Conservation (phyloP, 2,797 vertebrate species). For the Pangasius krempfi region DNA sequence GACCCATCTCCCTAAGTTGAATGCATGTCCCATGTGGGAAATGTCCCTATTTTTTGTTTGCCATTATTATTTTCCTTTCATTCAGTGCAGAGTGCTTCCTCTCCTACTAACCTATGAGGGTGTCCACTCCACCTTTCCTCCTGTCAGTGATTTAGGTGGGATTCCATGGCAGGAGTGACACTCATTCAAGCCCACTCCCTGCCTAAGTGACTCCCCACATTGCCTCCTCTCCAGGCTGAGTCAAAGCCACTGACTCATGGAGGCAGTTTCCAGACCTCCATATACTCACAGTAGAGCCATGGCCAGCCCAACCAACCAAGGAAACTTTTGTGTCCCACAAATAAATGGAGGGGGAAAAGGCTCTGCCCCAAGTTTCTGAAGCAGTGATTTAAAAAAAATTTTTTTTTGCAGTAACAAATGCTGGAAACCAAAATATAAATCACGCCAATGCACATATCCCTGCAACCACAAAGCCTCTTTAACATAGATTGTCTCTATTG, state of each 20-base stretch:
- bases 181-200: slow-evolving; percentile 44
- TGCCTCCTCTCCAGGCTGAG: slow-evolving; percentile 41
- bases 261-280: slow-evolving; percentile 40
- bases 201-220: slow-evolving; percentile 39
- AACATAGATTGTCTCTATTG: slow-evolving; percentile 26
- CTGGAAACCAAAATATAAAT: slow-evolving; percentile 30
- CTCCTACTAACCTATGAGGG: slow-evolving; percentile 57
- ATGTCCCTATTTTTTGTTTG: neutral
- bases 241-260: slow-evolving; percentile 50
- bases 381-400: neutral
- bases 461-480: slow-evolving; percentile 22
- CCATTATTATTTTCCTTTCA: neutral
- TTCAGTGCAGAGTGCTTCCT: neutral
- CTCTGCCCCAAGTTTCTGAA: slow-evolving; percentile 18
- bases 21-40: neutral
- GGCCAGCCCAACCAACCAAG: slow-evolving; percentile 23
- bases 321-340: slow-evolving; percentile 23
- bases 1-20: neutral
- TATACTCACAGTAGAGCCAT: slow-evolving; percentile 32
- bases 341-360: slow-evolving; percentile 18
- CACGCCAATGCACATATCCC: slow-evolving; percentile 12
- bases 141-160: slow-evolving; percentile 53
- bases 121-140: slow-evolving; percentile 38
- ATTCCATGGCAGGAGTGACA: slow-evolving; percentile 43
- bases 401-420: neutral